Evolutionary conservation across 2,888 invertebrate genomes (phyloP).

Genomic region (Caenorhabditis japonica): DNA sequence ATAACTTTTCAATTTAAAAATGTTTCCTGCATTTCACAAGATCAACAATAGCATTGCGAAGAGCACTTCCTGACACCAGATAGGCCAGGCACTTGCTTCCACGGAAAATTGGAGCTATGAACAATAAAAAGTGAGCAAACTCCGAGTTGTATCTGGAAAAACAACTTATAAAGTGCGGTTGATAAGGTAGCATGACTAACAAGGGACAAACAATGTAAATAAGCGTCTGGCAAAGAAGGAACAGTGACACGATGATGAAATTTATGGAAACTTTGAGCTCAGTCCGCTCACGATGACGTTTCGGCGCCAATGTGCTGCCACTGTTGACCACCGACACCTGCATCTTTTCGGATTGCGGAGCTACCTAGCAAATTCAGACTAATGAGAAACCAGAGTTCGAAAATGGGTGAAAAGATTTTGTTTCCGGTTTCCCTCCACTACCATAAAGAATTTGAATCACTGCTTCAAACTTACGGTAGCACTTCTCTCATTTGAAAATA

Average conservation of each 20-base stretch:
- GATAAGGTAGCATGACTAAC: conserved; percentile 37
- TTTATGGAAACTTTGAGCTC: conserved; percentile 55
- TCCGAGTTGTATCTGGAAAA: conserved; percentile 44
- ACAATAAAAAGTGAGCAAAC: conserved; percentile 38
- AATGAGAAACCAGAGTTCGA: conserved; percentile 5
- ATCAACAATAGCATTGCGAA: conserved; percentile 47
- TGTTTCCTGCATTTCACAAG: conserved; percentile 34
- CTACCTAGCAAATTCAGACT: conserved; percentile 29
- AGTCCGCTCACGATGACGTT: conserved; percentile 21
- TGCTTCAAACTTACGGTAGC: conserved; percentile 30
- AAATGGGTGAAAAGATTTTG: conserved; percentile 20
- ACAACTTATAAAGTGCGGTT: conserved; percentile 13
- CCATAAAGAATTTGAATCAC: conserved; percentile 6
- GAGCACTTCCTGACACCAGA: conserved; percentile 54
- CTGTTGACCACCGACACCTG: conserved; percentile 49
- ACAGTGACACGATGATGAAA: conserved; percentile 50
- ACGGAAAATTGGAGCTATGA: conserved; percentile 53
- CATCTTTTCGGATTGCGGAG: conserved; percentile 30
- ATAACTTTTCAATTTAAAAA: conserved; percentile 10
- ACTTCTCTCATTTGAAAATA: conserved; percentile 30
- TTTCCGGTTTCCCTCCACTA: conserved; percentile 1
- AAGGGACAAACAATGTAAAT: conserved; percentile 52
- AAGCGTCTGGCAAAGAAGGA: conserved; percentile 47
- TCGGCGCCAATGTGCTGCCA: conserved; percentile 18
- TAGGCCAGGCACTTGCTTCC: conserved; percentile 56